Evolutionary conservation across 2,113 vertebrate species (phyloP).

Genomic region (Barbus barbus): DNA sequence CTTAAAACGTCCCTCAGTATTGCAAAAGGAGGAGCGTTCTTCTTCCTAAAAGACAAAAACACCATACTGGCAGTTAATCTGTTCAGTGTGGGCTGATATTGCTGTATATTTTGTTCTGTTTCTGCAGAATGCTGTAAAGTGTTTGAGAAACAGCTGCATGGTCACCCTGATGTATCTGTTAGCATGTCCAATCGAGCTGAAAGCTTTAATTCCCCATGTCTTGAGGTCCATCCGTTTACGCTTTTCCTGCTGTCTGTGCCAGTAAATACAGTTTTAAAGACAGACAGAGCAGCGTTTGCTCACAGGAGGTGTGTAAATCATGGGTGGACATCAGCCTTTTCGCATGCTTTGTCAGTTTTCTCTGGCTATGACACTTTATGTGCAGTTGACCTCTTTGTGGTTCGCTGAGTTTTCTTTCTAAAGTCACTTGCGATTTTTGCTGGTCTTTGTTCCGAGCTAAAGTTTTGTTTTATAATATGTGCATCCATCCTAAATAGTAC

Average conservation of each 20-base stretch:
- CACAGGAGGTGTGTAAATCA: constrained; percentile 27
- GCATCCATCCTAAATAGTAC: not conserved
- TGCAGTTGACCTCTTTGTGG: constrained; percentile 7
- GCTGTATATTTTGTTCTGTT: not conserved
- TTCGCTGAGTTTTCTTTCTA: not conserved
- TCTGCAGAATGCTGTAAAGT: constrained; percentile 2
- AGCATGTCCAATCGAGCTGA: constrained; percentile 69
- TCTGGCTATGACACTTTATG: constrained; percentile 7
- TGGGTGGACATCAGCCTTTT: constrained; percentile 6
- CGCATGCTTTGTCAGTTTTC: not conserved
- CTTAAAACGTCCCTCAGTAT: not conserved
- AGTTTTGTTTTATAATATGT: not conserved
- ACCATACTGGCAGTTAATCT: constrained; percentile 14
- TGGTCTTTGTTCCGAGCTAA: not conserved
- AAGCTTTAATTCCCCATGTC: constrained; percentile 70
- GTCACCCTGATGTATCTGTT: constrained; percentile 55
- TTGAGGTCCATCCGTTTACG: constrained; percentile 58
- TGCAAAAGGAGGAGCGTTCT: not conserved
- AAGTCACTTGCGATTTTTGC: constrained; percentile 1
- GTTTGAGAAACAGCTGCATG: constrained; percentile 26
- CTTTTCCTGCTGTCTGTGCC: constrained; percentile 41
- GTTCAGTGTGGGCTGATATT: constrained; percentile 10
- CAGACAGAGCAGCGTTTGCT: constrained; percentile 19
- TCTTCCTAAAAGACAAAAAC: constrained; percentile 15
- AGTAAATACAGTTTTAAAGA: constrained; percentile 61